Evolutionary conservation across 2,113 vertebrate genomes (phyloP).

Genomic region (Forbesichthys agassizii): DNA sequence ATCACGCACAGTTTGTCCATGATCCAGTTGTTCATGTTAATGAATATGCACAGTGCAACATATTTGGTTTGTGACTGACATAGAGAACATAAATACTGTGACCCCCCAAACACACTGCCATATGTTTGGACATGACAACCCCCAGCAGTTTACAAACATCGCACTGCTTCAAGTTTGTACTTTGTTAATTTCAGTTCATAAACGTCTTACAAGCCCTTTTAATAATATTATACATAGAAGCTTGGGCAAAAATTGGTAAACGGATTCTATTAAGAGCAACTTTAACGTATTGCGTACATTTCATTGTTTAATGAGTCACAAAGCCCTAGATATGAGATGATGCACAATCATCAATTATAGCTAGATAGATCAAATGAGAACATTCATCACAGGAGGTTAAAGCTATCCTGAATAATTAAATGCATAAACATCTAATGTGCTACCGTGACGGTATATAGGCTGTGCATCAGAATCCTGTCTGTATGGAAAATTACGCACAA

Average conservation of each 20-base stretch:
- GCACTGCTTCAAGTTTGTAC: neutral
- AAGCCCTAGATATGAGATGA: slow-evolving; percentile 2
- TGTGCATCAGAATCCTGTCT: slow-evolving; percentile 1
- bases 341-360: slow-evolving; percentile 7
- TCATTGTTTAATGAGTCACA: too few species aligned
- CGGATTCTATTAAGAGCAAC: too few species aligned
- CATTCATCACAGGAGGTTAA: slow-evolving; percentile 8
- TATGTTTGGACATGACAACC: neutral
- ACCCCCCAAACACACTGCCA: neutral
- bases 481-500: slow-evolving; percentile 2
- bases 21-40: slow-evolving; percentile 6
- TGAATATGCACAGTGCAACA: neutral
- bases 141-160: neutral
- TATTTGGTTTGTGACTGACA: slow-evolving; percentile 4
- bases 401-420: neutral
- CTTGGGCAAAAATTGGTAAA: neutral
- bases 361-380: slow-evolving; percentile 4
- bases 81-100: neutral
- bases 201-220: neutral
- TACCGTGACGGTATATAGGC: neutral
- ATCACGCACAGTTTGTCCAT: neutral
- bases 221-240: too few species aligned
- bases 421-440: slow-evolving; percentile 20
- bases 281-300: too few species aligned
- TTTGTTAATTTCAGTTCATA: neutral